Base-by-base conservation (phyloP, 2,113 vertebrate species). In the Brachyistius frenatus region DNA sequence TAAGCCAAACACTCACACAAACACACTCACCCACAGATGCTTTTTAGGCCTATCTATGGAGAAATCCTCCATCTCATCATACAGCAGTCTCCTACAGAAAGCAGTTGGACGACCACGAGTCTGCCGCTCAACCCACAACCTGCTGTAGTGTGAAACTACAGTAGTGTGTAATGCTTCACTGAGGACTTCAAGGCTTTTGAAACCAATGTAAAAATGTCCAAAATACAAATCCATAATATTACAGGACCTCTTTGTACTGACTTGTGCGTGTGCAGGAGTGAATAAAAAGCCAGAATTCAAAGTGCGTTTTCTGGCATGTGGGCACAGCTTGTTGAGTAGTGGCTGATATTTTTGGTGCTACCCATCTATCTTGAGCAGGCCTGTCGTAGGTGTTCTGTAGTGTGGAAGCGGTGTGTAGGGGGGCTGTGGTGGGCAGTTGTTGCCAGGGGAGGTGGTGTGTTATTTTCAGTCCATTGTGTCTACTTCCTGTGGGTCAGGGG, bases 381-480 rank as follows among this genome's bases (percentile, higher is more conserved):
- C 32, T 57, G 37, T 73, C 66, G 79, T 75, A 84, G 90, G 73
- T 85, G 87, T 77, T 31, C 54, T 74, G 58, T 66, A 64, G 63
- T 73, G 80, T 39, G 44, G 81, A 72, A 67, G 75, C 44, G 35
- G 55, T 66, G 83, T 81, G 86, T 49, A 67, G 32, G 73, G 85
- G 86, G 87, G 83, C 49, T 80, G 90, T 32, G 76, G 86, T 87
- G 90, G 90, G 88, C 82, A 84, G 87, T 89, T 86, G 87, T 90
- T 92, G 85, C 89, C 90, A 91, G 87, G 89, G 89, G 92, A 84
- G 89, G 92, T 88, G 93, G 93, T 87, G 93, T 95, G 93, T 97
- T 97, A 96, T 97, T 97, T 97, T 97, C 95, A 97, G 93, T 95
- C 95, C 93, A 96, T 96, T 97, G 96, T 97, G 95, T 96, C 95